Conservation (phyloP, 2,888 invertebrate species). For the Hylaea fasciaria region DNA sequence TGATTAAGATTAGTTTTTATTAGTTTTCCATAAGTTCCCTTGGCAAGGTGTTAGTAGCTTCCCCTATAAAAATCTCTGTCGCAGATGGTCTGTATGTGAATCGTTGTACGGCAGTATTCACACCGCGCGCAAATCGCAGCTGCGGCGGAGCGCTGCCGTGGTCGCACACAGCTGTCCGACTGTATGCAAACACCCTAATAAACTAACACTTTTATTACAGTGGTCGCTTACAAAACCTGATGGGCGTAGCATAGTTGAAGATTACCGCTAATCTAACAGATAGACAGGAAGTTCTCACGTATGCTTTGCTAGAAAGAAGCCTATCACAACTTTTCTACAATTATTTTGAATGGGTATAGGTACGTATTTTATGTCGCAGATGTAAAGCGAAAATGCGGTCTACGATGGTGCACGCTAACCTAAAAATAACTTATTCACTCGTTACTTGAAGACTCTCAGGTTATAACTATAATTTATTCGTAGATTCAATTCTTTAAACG, state of each 20-base stretch:
- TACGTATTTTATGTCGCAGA: no score
- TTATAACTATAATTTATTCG: no score
- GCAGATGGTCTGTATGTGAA: constrained; percentile 73
- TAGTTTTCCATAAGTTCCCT: constrained; percentile 29
- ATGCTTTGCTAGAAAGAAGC: neutral
- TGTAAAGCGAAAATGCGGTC: no score
- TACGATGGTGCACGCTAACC: no score
- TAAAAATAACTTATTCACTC: no score
- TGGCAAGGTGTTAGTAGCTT: constrained; percentile 65
- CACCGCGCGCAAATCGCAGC: constrained; percentile 72
- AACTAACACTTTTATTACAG: constrained; percentile 77
- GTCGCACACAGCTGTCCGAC: constrained; percentile 66
- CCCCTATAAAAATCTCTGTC: constrained; percentile 66
- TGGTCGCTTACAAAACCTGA: constrained; percentile 35
- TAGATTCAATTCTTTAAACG: no score
- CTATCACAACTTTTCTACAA: neutral
- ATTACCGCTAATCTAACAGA: constrained; percentile 39
- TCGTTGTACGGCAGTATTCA: constrained; percentile 72
- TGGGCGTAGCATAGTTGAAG: constrained; percentile 38
- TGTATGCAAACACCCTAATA: constrained; percentile 83
- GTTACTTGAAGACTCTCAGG: no score
- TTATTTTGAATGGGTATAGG: no score
- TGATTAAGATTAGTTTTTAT: neutral
- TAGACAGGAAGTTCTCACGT: constrained; percentile 25
- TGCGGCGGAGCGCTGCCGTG: constrained; percentile 55